Percentiles rank a stretch among this genome's conserved stretches.
Evolutionary conservation across 2,888 invertebrate species (phyloP).

Genomic region (Habroteleia sp.): DNA sequence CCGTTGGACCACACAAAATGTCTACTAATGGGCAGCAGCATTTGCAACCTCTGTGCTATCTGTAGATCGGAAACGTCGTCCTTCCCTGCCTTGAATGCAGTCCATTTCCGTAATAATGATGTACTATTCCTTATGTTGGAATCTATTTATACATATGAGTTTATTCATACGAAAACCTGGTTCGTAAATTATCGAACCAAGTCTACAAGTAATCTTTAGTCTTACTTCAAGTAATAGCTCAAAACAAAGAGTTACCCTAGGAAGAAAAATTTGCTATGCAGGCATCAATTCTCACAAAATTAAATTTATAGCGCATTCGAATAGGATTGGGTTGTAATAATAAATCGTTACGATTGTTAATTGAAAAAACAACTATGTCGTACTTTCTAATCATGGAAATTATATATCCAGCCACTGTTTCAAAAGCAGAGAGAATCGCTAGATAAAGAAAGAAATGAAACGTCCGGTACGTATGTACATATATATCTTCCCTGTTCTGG

Average conservation of each 20-base stretch:
- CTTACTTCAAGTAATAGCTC: slow-evolving; percentile 28
- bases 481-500: slow-evolving; percentile 71
- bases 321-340: slow-evolving; percentile 9
- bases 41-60: slow-evolving; percentile 67
- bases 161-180: slow-evolving; percentile 37
- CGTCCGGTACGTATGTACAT: slow-evolving; percentile 67
- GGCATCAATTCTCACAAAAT: slow-evolving; percentile 14
- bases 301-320: slow-evolving; percentile 14
- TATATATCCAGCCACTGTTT: slow-evolving; percentile 39
- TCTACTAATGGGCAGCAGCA: slow-evolving; percentile 76
- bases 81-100: slow-evolving; percentile 48
- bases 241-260: slow-evolving; percentile 23
- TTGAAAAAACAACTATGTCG: slow-evolving; percentile 9
- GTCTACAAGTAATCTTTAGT: slow-evolving; percentile 12
- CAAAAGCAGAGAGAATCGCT: slow-evolving; percentile 23
- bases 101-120: slow-evolving; percentile 63
- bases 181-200: slow-evolving; percentile 17
- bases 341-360: slow-evolving; percentile 28
- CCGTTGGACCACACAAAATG: slow-evolving; percentile 79
- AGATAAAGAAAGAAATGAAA: slow-evolving; percentile 68
- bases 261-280: slow-evolving; percentile 6
- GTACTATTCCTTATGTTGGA: slow-evolving; percentile 49
- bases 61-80: slow-evolving; percentile 72
- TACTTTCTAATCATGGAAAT: slow-evolving; percentile 51
- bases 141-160: slow-evolving; percentile 53